Conservation (phyloP, 2,888 invertebrate species). For the Drosophila monieri region DNA sequence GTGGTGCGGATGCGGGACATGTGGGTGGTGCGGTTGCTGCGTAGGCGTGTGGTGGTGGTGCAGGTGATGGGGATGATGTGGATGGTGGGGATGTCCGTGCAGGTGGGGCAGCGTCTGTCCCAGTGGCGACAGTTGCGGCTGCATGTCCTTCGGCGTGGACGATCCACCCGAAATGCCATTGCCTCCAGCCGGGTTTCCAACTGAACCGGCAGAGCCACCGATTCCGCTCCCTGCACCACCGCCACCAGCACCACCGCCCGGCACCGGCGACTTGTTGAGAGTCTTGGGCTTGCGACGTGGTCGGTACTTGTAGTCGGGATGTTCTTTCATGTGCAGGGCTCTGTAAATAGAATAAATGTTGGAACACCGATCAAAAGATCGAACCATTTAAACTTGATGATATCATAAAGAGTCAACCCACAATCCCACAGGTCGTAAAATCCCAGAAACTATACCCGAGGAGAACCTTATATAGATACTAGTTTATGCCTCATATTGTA, state of each 20-base stretch:
- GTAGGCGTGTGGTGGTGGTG: conserved; percentile 60
- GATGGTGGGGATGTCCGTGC: conserved; percentile 36
- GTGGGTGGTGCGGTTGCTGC: conserved; percentile 45
- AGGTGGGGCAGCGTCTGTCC: conserved; percentile 29
- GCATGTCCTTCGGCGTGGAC: conserved; percentile 52
- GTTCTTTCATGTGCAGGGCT: conserved; percentile 96
- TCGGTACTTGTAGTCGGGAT: conserved; percentile 96
- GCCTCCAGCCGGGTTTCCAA: neutral
- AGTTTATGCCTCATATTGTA: neutral
- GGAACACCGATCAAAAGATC: conserved; percentile 62
- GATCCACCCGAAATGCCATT: conserved; percentile 23
- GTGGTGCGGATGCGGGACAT: conserved; percentile 63
- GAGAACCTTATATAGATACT: conserved; percentile 34
- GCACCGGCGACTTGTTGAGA: conserved; percentile 87
- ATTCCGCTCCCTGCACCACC: conserved; percentile 16
- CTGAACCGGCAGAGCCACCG: conserved; percentile 9
- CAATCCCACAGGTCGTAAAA: conserved; percentile 19
- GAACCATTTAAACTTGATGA: conserved; percentile 59
- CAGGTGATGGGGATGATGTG: conserved; percentile 59
- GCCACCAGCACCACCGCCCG: conserved; percentile 54
- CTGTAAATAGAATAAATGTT: conserved; percentile 85
- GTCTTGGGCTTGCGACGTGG: conserved; percentile 94
- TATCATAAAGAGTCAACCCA: conserved; percentile 59
- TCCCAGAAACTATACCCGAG: conserved; percentile 4
- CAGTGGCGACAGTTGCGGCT: conserved; percentile 58